Percentiles rank a stretch among this genome's conserved stretches.
Evolutionary conservation across 2,888 invertebrate species (phyloP).

Genomic region (Acanthopleura granulata): DNA sequence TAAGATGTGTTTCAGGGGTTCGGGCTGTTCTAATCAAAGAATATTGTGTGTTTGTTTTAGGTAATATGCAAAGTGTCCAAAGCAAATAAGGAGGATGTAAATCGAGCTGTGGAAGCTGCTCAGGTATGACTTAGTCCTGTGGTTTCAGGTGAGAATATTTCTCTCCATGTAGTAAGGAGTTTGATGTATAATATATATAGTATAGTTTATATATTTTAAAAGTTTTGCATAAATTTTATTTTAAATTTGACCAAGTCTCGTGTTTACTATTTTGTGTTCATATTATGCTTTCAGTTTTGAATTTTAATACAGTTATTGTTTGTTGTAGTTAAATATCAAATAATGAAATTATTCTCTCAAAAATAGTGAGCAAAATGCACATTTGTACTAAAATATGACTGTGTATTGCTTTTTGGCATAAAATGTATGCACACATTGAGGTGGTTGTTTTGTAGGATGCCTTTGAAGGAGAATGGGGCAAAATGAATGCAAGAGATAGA

Average conservation of each 20-base stretch:
- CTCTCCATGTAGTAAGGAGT: too few relatives aligned
- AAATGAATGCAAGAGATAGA: slow-evolving; percentile 91
- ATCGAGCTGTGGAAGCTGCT: slow-evolving; percentile 89
- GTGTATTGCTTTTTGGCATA: background rate
- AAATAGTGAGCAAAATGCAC: background rate
- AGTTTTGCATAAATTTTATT: background rate
- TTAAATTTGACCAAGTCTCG: background rate
- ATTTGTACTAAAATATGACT: background rate
- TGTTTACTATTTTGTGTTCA: background rate
- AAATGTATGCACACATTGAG: too few relatives aligned
- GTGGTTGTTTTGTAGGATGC: slow-evolving; percentile 72
- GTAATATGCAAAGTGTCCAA: slow-evolving; percentile 74
- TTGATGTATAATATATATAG: too few relatives aligned
- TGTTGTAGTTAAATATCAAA: background rate
- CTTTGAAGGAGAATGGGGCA: slow-evolving; percentile 93
- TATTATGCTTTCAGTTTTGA: background rate
- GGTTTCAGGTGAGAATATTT: background rate
- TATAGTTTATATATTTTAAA: too few relatives aligned
- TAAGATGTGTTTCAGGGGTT: too few relatives aligned
- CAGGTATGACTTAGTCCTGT: slow-evolving; percentile 71
- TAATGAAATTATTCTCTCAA: background rate
- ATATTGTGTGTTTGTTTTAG: slow-evolving; percentile 34
- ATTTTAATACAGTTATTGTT: background rate
- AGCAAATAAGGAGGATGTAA: slow-evolving; percentile 85
- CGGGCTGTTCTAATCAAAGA: too few relatives aligned